These are phyloP conservation scores for Heliconius melpomene DNA, from an alignment of 1,140 invertebrate species.

Conservation along the genomic window DNA sequence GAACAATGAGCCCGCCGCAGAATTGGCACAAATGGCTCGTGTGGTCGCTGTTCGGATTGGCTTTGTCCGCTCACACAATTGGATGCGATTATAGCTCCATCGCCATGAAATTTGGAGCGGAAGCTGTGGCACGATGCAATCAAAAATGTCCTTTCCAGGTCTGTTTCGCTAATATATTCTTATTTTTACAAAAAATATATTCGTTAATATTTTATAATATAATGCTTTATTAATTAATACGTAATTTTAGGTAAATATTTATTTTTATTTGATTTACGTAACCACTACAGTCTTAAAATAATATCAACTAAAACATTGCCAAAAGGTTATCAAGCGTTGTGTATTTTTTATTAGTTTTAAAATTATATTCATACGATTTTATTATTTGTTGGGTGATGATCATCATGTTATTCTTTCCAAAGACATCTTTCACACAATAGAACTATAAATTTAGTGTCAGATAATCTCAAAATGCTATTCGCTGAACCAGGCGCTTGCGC, in stretches of 20 bases:
- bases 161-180: conserved; percentile 34
- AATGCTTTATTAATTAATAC: not conserved
- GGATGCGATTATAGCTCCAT: conserved; percentile 79
- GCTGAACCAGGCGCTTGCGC: conserved; percentile 39
- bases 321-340: not conserved
- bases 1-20: conserved; percentile 72
- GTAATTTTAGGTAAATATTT: not conserved
- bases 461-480: conserved; percentile 13
- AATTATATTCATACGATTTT: not conserved
- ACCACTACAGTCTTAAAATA: conserved; percentile 5
- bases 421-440: not conserved
- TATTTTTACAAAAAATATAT: not conserved
- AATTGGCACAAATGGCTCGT: conserved; percentile 79
- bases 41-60: conserved; percentile 78
- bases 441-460: not conserved
- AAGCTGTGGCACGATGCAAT: conserved; percentile 75
- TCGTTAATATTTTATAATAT: not conserved
- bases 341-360: not conserved
- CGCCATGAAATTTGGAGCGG: conserved; percentile 79
- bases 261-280: not conserved
- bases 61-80: conserved; percentile 79
- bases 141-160: conserved; percentile 79
- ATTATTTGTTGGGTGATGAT: not conserved
- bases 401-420: not conserved
- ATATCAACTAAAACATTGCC: not conserved